Conservation (phyloP, 2,888 invertebrate genomes). For the Eupeodes luniger region DNA sequence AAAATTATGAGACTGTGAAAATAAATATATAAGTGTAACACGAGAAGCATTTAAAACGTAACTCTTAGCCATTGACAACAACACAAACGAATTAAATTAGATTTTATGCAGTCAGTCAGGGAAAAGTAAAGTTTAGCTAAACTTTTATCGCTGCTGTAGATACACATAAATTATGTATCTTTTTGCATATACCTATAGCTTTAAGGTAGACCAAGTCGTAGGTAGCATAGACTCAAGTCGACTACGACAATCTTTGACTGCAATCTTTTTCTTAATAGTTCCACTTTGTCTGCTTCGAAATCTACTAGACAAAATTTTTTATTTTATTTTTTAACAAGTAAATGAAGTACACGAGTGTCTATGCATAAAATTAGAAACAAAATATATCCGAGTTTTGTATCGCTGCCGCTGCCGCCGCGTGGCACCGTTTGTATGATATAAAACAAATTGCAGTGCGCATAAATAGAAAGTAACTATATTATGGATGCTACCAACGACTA, state of each 20-base stretch:
- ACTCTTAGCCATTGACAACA: not conserved
- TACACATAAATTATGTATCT: slow-evolving; percentile 30
- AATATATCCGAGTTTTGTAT: slow-evolving; percentile 3
- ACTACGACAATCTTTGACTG: slow-evolving; percentile 10
- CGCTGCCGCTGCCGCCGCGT: not conserved
- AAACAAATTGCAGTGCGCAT: slow-evolving; percentile 44
- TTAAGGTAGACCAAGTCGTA: too few relatives aligned
- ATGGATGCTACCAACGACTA: slow-evolving; percentile 45
- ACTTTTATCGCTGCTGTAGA: not conserved
- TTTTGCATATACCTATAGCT: not conserved
- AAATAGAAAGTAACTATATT: slow-evolving; percentile 64
- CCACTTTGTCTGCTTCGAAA: slow-evolving; percentile 38
- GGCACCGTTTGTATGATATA: not conserved
- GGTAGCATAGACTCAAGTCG: too few relatives aligned
- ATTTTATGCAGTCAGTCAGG: not conserved
- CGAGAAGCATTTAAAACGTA: slow-evolving; percentile 9
- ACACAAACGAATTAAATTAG: not conserved
- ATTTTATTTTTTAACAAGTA: not conserved
- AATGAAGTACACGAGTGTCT: not conserved
- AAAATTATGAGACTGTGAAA: slow-evolving; percentile 30
- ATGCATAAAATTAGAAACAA: slow-evolving; percentile 12
- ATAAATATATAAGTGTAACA: slow-evolving; percentile 31
- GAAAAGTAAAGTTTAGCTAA: slow-evolving; percentile 14
- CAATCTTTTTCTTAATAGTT: slow-evolving; percentile 48
- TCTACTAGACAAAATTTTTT: slow-evolving; percentile 24